Evolutionary conservation across 2,797 vertebrate species (phyloP).

Genomic region (Lepilemur septentrionalis): DNA sequence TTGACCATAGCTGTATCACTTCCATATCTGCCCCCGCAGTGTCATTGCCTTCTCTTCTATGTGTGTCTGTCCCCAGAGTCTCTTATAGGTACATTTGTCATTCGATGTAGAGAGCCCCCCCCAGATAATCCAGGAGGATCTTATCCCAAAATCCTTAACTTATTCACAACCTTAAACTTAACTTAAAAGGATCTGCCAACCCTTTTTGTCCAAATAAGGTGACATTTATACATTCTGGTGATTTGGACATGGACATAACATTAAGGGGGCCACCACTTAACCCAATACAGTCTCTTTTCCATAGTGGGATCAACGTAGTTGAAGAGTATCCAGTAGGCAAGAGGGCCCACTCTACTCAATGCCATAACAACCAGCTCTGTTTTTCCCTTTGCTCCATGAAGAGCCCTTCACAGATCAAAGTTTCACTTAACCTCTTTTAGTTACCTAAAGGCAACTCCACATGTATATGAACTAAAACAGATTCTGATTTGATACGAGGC

Average conservation of each 20-base stretch:
- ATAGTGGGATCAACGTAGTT: not conserved
- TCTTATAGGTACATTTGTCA: not conserved
- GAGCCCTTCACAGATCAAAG: not conserved
- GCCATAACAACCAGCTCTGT: not conserved
- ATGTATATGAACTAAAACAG: not conserved
- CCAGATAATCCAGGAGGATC: not conserved
- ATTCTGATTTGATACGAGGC: not conserved
- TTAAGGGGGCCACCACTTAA: not conserved
- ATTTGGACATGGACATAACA: not conserved
- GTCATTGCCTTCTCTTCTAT: not conserved
- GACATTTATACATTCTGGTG: not conserved
- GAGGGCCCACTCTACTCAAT: not conserved
- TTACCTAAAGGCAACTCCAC: not conserved
- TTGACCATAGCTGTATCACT: not conserved
- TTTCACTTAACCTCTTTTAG: not conserved
- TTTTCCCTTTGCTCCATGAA: not conserved
- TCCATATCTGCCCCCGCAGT: not conserved
- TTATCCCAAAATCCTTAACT: not conserved
- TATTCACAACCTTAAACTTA: not conserved
- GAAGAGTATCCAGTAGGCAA: not conserved
- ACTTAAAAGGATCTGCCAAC: not conserved
- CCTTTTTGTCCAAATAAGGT: not conserved
- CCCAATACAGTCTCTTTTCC: accelerated
- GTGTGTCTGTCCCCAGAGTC: not conserved
- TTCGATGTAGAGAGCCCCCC: not conserved